Evolutionary conservation across 2,113 vertebrate genomes (phyloP), one percentile per base, ranked within the genome.

Genomic region (Misgurnus anguillicaudatus): DNA sequence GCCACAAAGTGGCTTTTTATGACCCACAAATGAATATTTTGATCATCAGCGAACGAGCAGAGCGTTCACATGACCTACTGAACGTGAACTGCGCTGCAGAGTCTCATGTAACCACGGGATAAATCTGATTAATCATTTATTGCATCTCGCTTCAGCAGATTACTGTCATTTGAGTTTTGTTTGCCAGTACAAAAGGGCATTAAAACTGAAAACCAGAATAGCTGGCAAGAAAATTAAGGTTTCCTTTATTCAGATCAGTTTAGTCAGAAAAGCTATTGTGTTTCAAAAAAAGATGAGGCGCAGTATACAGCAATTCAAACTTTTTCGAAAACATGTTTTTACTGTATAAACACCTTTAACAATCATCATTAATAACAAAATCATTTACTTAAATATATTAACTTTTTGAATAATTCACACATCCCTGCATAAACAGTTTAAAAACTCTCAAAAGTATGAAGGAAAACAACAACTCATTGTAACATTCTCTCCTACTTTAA

Each of bases 101-200:
- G 55, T 38, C 41, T 69, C 53, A 70, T 78, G 53, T 21, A 41
- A 48, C 17, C 1, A 14, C 65, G 17, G 55, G 57, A 70, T 66
- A 78, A 62, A 78, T 70, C 53, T 70, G 53, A 61, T 78, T 70
- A 76, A 76, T 64, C 66, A 70, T 78, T 70, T 69, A 68, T 69
- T 78, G 73, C 60, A n/a, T 75, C 60, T 75, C 48, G 60, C 45
- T 39, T 42, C 24, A 75, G 42, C 55, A 78, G 31, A 78, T 70
- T 79, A 68, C 38, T 70, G 10, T 60, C 71, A 69, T 70, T 79
- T 55, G 16, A 51, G 55, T 17, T 67, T 64, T 80, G 68, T 72
- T 64, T 75, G 21, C 14, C 16, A 64, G 21, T n/a, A 64, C 60
- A 75, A 75, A 51, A 51, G 45, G 48, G 73, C 60, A 51, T 6